Evolutionary conservation across 2,113 vertebrate species (phyloP), one percentile per base, ranked within the genome.

Genomic region (Tragelaphus imberbis): DNA sequence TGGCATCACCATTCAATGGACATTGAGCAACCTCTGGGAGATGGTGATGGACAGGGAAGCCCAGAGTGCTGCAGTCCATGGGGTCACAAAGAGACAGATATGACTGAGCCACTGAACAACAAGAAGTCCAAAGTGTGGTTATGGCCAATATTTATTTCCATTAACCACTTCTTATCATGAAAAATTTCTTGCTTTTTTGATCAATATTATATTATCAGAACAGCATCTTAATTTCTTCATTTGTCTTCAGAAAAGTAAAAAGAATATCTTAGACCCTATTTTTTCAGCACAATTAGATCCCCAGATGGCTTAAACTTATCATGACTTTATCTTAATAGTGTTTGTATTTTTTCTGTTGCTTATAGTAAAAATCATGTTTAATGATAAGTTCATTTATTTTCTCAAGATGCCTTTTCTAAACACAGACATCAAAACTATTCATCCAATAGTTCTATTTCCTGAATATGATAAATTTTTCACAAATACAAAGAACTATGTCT

Each of bases 401-500:
- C 59, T 94, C 82, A 95, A 94, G 97, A 95, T 25, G 13, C 17
- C 21, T 93, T 97, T 84, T 19, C 68, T 91, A 94, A 92, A 94
- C 59, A 88, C 88, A 94, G 96, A 91, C 68, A 89, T 55, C 23
- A 2, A 88, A 97, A 58, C 36, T n/a, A 88, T 71, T 90, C 49
- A 84, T 89, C 51, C 33, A 88, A 53, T 58, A 93, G 94, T 97
- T 94, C 59, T 65, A 44, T 95, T 98, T 92, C 84, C 49, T 80
- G 96, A 93, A 93, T 91, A 85, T 61, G 95, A 17, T 36, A 98
- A 87, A 86, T 55, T 93, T 88, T 96, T 44, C 91, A 56, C 65
- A 96, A 94, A 94, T 85, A 88, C 93, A 96, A 96, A 97, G 87
- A 97, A 53, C 63, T 90, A 71, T 87, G 5, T 95, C 65, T 97